Percentiles rank a stretch among this genome's conserved stretches.
Evolutionary conservation across 2,888 invertebrate species (phyloP).

Genomic region (Plagiodera versicolora): DNA sequence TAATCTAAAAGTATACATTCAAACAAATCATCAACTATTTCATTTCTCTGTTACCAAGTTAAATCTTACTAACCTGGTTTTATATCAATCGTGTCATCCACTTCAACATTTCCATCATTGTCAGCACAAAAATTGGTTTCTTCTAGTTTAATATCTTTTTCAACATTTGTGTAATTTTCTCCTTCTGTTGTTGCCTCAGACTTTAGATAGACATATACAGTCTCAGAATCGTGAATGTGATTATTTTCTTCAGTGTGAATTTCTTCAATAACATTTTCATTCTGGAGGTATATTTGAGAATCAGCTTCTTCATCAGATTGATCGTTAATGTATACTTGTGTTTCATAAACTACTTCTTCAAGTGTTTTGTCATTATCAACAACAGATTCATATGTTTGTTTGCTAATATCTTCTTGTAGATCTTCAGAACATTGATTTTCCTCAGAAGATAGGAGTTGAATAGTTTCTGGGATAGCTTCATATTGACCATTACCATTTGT

Average conservation of each 20-base stretch:
- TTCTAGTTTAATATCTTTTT: conserved; percentile 6
- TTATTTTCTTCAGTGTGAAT: not conserved
- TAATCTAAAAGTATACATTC: too few relatives aligned
- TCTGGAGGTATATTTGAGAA: not conserved
- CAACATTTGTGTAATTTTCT: not conserved
- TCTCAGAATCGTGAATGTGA: conserved; percentile 5
- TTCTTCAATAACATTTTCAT: not conserved
- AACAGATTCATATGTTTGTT: not conserved
- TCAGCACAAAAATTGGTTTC: not conserved
- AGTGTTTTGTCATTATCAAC: conserved; percentile 6
- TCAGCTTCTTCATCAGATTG: conserved; percentile 6
- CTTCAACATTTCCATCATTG: not conserved
- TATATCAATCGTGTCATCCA: conserved; percentile 21
- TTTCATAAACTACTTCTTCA: conserved; percentile 14
- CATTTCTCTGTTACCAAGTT: too few relatives aligned
- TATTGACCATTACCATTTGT: conserved; percentile 50
- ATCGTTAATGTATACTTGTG: conserved; percentile 9
- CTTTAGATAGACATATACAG: not conserved
- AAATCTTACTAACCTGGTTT: conserved; percentile 28
- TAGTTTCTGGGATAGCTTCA: conserved; percentile 51
- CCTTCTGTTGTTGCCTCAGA: not conserved
- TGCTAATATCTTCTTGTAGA: not conserved
- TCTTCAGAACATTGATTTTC: conserved; percentile 21
- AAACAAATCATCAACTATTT: too few relatives aligned
- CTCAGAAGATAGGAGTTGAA: conserved; percentile 47